A percentile compares a stretch with the other conserved stretches of the same genome.
phyloP scores from a whole-genome alignment of 1,140 invertebrate species.

The Oncopeltus fasciatus region DNA sequence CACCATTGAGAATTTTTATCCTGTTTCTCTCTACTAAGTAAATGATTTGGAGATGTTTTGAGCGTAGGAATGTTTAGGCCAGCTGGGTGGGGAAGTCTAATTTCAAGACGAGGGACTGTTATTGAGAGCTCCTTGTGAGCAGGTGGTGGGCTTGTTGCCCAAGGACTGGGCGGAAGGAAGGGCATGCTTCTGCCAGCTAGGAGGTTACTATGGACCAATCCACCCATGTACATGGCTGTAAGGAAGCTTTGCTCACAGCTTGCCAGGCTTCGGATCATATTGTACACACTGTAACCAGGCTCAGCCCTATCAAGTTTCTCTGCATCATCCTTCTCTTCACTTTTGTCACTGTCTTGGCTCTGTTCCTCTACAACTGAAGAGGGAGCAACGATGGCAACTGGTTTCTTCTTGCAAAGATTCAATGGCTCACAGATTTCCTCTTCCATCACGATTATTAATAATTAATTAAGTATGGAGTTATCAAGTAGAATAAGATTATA shows the following conservation, averaged over 20 bases:
- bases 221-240: constrained; percentile 44
- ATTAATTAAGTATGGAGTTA: neutral
- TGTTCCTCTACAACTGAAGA: constrained; percentile 26
- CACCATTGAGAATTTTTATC: constrained; percentile 6
- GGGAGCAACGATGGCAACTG: constrained; percentile 34
- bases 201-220: constrained; percentile 25
- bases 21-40: neutral
- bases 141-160: neutral
- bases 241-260: constrained; percentile 40
- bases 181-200: constrained; percentile 7
- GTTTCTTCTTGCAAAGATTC: constrained; percentile 33
- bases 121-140: neutral
- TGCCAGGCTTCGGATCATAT: constrained; percentile 27
- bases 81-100: constrained; percentile 13
- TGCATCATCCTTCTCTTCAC: constrained; percentile 22
- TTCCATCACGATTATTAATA: constrained; percentile 17
- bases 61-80: constrained; percentile 1
- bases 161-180: neutral
- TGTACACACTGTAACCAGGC: constrained; percentile 15
- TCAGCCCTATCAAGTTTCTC: constrained; percentile 15
- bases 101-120: constrained; percentile 10
- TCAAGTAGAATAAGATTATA: neutral
- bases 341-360: constrained; percentile 13
- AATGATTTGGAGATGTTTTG: neutral
- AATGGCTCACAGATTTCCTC: constrained; percentile 26